Evolutionary conservation across 2,113 vertebrate genomes (phyloP), one percentile per base, ranked within the genome.

Genomic region (Stomatorhinus ivindoensis): DNA sequence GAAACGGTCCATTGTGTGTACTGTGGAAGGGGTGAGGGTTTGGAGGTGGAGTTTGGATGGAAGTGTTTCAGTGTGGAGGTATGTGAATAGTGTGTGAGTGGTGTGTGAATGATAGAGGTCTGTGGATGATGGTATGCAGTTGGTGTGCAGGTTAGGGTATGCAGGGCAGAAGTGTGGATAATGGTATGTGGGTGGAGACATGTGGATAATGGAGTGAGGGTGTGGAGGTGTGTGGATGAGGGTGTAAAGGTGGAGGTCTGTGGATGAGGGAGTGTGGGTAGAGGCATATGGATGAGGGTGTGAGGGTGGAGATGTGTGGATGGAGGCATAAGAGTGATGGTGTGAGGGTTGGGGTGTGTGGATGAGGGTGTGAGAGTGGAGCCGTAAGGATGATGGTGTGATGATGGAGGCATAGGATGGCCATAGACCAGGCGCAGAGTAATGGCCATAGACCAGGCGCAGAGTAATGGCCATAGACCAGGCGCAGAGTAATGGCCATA

Each of bases 211-310:
- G 13, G 31, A 4, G 31, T 39, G 35, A 42, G 69, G n/a, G n/a
- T 58, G 24, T 69, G 65, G n/a, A 9, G 27, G 11, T 0, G 9
- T 27, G 21, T 31, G 61, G n/a, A 1, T 5, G 53, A 55, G 1
- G 55, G 21, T 3, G 48, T 50, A 8, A 50, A 13, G 48, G 2
- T 15, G 50, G 50, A 51, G 3, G 3, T 0, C 0, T 17, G 15
- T 17, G 13, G 50, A 17, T 51, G 50, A 51, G 1, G 3, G 1
- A 1, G 61, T 51, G 50, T 17, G 0, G 3, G 4, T 3, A 27
- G 27, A 31, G 9, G 1, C 1, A 0, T 1, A 0, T 1, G 1
- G 19, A 19, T 53, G 51, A 21, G 0, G 17, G 17, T 55, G 4
- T 55, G 4, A 50, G 11, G 11, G 0, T 2, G 61, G n/a, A 27